Evolutionary conservation across 1,140 invertebrate genomes (phyloP).

Genomic region (Eulimnadia texana): DNA sequence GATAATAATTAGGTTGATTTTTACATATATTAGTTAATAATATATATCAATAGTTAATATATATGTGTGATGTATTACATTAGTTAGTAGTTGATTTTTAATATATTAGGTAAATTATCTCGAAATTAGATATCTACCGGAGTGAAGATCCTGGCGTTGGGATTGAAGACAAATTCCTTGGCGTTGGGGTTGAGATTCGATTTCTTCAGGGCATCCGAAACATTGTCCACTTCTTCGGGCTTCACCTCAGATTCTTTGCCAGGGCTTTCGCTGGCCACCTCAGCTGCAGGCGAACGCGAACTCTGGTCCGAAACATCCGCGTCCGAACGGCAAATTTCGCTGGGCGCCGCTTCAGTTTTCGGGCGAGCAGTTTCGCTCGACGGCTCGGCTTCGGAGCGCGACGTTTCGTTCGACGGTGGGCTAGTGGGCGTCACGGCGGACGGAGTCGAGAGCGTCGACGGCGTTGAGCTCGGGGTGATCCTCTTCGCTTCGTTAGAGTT

Average conservation of each 20-base stretch:
- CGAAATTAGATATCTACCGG: slow-evolving; percentile 58
- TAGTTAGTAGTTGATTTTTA: too few species aligned
- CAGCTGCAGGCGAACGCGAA: slow-evolving; percentile 2
- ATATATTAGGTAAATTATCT: too few species aligned
- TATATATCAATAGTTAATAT: too few species aligned
- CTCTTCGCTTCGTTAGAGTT: not conserved
- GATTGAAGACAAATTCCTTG: slow-evolving; percentile 70
- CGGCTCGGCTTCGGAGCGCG: too few species aligned
- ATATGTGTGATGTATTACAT: too few species aligned
- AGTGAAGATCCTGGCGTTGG: slow-evolving; percentile 67
- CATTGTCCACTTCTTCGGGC: slow-evolving; percentile 35
- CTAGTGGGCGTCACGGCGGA: not conserved
- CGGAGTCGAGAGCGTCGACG: not conserved
- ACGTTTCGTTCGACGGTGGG: not conserved
- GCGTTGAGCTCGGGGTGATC: not conserved
- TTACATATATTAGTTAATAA: too few species aligned
- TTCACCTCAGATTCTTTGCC: slow-evolving; percentile 17
- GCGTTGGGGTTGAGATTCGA: slow-evolving; percentile 74
- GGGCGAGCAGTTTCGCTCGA: slow-evolving; percentile 15
- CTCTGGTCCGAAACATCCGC: slow-evolving; percentile 6
- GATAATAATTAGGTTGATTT: too few species aligned
- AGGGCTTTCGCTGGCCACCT: too few species aligned
- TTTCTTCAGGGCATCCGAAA: slow-evolving; percentile 47
- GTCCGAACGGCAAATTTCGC: not conserved
- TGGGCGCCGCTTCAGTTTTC: slow-evolving; percentile 2